These are phyloP conservation scores for Tiliqua scincoides DNA, from an alignment of 2,113 vertebrate genomes.

Conservation along the genomic window DNA sequence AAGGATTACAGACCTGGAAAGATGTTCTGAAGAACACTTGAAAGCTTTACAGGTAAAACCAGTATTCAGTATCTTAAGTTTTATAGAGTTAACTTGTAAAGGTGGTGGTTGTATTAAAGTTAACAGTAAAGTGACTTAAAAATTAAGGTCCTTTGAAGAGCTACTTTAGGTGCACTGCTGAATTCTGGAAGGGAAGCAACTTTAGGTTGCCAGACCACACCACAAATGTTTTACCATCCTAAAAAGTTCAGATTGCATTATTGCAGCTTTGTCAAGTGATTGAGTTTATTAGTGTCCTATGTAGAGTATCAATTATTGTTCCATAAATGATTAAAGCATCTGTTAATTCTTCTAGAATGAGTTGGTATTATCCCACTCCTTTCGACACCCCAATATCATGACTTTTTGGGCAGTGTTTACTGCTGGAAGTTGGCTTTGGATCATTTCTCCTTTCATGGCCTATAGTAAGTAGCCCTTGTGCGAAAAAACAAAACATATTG, in stretches of 20 bases:
- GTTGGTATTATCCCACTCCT: slow-evolving; percentile 87
- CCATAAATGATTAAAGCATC: not conserved
- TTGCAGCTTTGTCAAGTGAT: not conserved
- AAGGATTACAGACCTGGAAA: slow-evolving; percentile 93
- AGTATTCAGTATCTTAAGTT: not conserved
- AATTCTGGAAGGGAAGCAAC: not conserved
- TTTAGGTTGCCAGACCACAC: not conserved
- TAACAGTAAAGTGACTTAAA: not conserved
- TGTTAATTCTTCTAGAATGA: slow-evolving; percentile 84
- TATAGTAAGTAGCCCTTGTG: slow-evolving; percentile 84
- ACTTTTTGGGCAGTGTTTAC: slow-evolving; percentile 92
- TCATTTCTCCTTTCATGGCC: slow-evolving; percentile 93
- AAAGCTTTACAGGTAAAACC: slow-evolving; percentile 89
- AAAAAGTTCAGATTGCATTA: slow-evolving; percentile 8
- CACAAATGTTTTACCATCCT: not conserved
- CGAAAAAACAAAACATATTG: slow-evolving; percentile 9
- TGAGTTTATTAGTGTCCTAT: not conserved
- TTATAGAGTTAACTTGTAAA: not conserved
- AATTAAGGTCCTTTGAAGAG: not conserved
- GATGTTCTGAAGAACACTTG: slow-evolving; percentile 92
- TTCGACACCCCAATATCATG: slow-evolving; percentile 91
- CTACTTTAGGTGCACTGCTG: not conserved
- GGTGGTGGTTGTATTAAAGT: not conserved
- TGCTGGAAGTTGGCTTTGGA: slow-evolving; percentile 93
- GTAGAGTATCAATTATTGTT: not conserved